These are phyloP conservation scores for Coryphaenoides rupestris DNA, from an alignment of 2,113 vertebrate species.

Conservation along the genomic window DNA sequence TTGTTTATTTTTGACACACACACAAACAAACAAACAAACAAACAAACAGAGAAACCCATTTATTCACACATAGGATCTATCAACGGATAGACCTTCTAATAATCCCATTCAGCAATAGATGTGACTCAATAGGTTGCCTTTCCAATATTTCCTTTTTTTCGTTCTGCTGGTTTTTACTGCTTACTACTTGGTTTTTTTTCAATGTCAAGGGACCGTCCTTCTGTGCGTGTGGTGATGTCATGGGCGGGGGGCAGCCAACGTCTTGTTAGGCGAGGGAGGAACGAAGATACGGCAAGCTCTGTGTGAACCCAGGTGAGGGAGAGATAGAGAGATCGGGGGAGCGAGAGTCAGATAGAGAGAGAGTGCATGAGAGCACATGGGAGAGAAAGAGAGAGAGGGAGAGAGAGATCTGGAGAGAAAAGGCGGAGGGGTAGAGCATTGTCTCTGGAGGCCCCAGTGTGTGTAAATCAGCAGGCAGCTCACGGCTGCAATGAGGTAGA, in stretches of 20 bases:
- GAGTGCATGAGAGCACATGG: constrained; percentile 82
- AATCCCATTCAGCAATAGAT: no score
- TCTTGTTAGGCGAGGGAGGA: neutral
- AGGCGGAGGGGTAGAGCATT: constrained; percentile 85
- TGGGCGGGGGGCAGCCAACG: neutral
- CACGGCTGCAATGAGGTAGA: constrained; percentile 99
- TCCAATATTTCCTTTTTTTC: no score
- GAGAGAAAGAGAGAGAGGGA: constrained; percentile 25
- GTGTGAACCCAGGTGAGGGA: neutral
- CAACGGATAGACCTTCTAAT: no score
- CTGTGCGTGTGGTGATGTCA: neutral
- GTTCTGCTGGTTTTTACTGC: no score
- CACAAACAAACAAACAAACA: no score
- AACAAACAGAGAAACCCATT: neutral
- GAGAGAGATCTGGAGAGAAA: constrained; percentile 36
- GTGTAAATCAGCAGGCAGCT: constrained; percentile 99
- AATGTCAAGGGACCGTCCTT: neutral
- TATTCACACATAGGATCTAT: no score
- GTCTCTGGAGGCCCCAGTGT: constrained; percentile 96
- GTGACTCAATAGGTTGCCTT: no score
- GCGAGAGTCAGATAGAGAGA: constrained; percentile 60
- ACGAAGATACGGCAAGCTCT: neutral
- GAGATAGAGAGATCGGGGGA: constrained; percentile 77
- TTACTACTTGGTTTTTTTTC: neutral
- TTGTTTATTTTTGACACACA: constrained; percentile 6